Evolutionary conservation across 1,140 invertebrate genomes (phyloP).

Genomic region (Calephelis nemesis): DNA sequence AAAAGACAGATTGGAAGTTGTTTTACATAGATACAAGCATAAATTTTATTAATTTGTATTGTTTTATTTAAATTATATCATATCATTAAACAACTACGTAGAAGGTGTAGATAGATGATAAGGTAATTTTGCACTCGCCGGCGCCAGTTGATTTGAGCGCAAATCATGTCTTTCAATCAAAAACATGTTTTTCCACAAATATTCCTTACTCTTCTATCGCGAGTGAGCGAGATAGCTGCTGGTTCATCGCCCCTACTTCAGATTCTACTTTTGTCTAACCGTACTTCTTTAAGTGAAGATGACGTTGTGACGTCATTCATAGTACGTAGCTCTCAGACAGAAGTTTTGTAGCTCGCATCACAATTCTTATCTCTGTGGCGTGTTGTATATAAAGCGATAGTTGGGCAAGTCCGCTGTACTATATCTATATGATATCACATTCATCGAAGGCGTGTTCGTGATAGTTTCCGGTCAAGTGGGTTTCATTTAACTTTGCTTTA

Average conservation of each 20-base stretch:
- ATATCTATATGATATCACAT: conserved; percentile 67
- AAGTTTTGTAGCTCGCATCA: conserved; percentile 74
- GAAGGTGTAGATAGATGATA: conserved; percentile 29
- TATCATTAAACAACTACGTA: conserved; percentile 35
- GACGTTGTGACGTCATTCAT: conserved; percentile 69
- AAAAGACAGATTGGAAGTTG: too few relatives aligned
- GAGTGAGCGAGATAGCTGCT: conserved; percentile 57
- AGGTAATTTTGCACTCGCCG: conserved; percentile 60
- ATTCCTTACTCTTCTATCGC: conserved; percentile 75
- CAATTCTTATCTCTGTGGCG: conserved; percentile 53
- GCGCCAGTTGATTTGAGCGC: conserved; percentile 1
- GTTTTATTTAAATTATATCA: conserved; percentile 31
- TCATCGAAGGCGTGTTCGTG: conserved; percentile 66
- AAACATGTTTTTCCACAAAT: conserved; percentile 75
- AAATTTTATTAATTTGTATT: conserved; percentile 25
- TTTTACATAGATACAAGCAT: conserved; percentile 21
- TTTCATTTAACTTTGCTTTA: conserved; percentile 51
- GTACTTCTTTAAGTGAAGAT: conserved; percentile 65
- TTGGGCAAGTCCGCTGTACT: conserved; percentile 42
- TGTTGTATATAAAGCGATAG: conserved; percentile 75
- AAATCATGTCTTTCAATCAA: conserved; percentile 50
- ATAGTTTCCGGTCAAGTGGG: conserved; percentile 60
- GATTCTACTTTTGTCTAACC: conserved; percentile 57
- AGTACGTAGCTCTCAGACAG: conserved; percentile 77
- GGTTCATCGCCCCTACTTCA: conserved; percentile 54